A percentile compares a stretch with the other conserved stretches of the same genome.
Conservation (phyloP, 2,888 invertebrate species). For the Caenorhabditis wallacei region DNA sequence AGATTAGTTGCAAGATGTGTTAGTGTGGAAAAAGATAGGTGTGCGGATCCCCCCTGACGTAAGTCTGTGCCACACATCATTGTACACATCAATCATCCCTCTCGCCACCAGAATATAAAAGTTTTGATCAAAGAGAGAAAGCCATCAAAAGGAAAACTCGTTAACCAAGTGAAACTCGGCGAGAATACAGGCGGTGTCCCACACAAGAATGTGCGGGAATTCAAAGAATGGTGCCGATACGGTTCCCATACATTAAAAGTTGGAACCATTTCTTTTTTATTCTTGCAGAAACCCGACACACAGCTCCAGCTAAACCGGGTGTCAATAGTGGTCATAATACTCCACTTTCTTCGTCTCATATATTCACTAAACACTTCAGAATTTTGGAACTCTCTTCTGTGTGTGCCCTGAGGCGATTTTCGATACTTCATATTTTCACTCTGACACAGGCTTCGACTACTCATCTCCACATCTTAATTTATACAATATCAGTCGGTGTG, state of each 20-base stretch:
- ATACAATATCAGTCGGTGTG: conserved; percentile 37
- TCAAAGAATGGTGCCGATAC: neutral
- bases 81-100: conserved; percentile 57
- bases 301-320: neutral
- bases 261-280: conserved; percentile 6
- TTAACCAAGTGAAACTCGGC: conserved; percentile 38
- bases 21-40: conserved; percentile 42
- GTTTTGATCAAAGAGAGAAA: neutral
- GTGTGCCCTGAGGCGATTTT: conserved; percentile 50
- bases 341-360: conserved; percentile 10
- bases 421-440: conserved; percentile 35
- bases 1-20: conserved; percentile 63
- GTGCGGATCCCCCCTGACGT: neutral
- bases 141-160: conserved; percentile 17
- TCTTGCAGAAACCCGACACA: neutral
- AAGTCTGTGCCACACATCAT: conserved; percentile 26
- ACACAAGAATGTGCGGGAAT: conserved; percentile 38
- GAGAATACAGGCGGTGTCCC: conserved; percentile 42
- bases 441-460: neutral
- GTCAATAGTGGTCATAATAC: conserved; percentile 44
- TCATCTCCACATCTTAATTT: conserved; percentile 30
- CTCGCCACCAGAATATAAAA: neutral
- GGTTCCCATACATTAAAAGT: conserved; percentile 6
- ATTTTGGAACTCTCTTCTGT: conserved; percentile 46
- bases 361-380: conserved; percentile 59